A percentile compares a stretch with the other conserved stretches of the same genome.
phyloP scores from a whole-genome alignment of 2,888 invertebrate species.

The Barypeithes pellucidus region DNA sequence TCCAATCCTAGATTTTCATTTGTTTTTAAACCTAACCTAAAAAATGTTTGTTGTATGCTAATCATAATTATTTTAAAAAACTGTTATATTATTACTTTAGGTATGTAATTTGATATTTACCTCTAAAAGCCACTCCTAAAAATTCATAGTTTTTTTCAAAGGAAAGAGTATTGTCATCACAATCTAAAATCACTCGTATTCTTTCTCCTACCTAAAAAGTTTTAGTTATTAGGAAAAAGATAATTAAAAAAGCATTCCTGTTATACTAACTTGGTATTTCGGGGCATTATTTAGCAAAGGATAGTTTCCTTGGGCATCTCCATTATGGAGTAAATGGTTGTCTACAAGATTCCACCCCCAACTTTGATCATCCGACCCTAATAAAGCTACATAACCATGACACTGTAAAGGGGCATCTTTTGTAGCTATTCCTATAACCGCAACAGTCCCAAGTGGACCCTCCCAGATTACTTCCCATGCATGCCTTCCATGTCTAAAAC shows the following conservation, averaged over 20 bases:
- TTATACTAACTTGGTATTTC: constrained; percentile 88
- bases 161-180: constrained; percentile 96
- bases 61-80: background rate
- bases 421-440: constrained; percentile 96
- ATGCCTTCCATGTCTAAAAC: constrained; percentile 93
- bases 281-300: constrained; percentile 96
- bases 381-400: constrained; percentile 94
- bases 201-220: constrained; percentile 91
- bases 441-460: constrained; percentile 97
- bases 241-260: constrained; percentile 2
- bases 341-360: constrained; percentile 99
- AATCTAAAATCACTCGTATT: constrained; percentile 97
- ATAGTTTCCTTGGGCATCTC: constrained; percentile 94
- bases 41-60: background rate
- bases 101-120: constrained; percentile 69
- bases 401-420: constrained; percentile 95
- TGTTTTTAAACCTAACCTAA: constrained; percentile 7
- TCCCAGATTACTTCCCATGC: constrained; percentile 99
- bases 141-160: constrained; percentile 99
- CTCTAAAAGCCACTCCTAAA: constrained; percentile 97
- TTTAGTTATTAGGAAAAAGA: constrained; percentile 31
- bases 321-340: constrained; percentile 96
- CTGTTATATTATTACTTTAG: background rate
- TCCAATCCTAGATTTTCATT: background rate
- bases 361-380: constrained; percentile 97